A percentile compares a stretch with the other conserved stretches of the same genome.
These are phyloP conservation scores for Notolabrus celidotus DNA, from an alignment of 2,797 vertebrate species.

Conservation along the genomic window DNA sequence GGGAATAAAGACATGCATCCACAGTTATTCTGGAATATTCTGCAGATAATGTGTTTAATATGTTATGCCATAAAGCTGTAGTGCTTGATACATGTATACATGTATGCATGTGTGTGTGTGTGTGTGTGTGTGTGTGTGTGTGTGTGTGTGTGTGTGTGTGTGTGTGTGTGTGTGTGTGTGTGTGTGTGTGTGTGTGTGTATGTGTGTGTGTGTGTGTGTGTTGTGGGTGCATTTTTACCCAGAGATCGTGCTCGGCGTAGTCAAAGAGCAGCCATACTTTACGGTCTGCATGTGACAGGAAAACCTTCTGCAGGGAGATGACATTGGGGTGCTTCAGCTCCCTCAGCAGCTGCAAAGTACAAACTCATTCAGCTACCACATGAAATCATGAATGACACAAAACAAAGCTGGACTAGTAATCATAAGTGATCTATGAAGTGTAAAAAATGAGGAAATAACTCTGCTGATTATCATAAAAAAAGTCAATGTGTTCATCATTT, in stretches of 20 bases:
- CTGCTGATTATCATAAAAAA: neutral
- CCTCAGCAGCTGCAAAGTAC: conserved; percentile 94
- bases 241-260: conserved; percentile 98
- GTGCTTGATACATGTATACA: conserved; percentile 10
- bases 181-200: conserved; percentile 6
- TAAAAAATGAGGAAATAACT: neutral
- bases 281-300: conserved; percentile 98
- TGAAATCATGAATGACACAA: conserved; percentile 17
- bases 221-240: conserved; percentile 90
- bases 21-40: neutral
- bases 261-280: conserved; percentile 99
- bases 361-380: conserved; percentile 34
- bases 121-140: too few relatives aligned
- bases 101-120: conserved; percentile 7
- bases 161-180: too few relatives aligned
- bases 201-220: conserved; percentile 4
- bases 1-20: neutral
- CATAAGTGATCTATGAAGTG: conserved; percentile 2
- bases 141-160: too few relatives aligned
- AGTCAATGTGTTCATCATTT: neutral
- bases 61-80: conserved; percentile 19
- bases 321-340: conserved; percentile 99
- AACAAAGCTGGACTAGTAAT: neutral
- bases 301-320: conserved; percentile 99
- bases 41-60: neutral